A percentile compares a stretch with the other conserved stretches of the same genome.
Evolutionary conservation across 2,797 vertebrate species (phyloP).

Genomic region (Linurgus olivaceus): DNA sequence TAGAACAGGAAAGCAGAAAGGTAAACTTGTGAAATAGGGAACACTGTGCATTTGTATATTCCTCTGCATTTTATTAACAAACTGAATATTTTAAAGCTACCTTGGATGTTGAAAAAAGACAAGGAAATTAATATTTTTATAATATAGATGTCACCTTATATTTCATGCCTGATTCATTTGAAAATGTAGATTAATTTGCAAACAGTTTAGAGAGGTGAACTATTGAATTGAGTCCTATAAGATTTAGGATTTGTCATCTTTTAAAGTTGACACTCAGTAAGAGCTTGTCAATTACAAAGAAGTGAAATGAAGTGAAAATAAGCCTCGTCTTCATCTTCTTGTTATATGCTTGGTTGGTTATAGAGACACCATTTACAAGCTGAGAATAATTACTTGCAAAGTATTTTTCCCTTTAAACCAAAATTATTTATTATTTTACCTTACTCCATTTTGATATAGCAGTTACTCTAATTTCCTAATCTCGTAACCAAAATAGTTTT

Average conservation of each 20-base stretch:
- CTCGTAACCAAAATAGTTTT: background rate
- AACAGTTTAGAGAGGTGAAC: conserved; percentile 87
- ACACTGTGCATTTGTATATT: background rate
- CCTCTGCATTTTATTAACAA: conserved; percentile 55
- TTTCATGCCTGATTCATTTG: conserved; percentile 88
- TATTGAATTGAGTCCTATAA: conserved; percentile 87
- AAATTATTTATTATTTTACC: conserved; percentile 81
- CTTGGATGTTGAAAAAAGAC: conserved; percentile 72
- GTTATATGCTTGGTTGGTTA: conserved; percentile 91
- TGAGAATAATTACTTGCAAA: conserved; percentile 91
- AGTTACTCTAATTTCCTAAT: conserved; percentile 45
- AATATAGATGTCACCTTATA: conserved; percentile 90
- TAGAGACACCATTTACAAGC: conserved; percentile 91
- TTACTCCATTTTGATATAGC: background rate
- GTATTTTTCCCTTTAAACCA: conserved; percentile 84
- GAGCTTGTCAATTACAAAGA: conserved; percentile 97
- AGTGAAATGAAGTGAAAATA: conserved; percentile 95
- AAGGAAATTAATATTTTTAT: conserved; percentile 86
- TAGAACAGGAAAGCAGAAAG: conserved; percentile 3
- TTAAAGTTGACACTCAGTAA: conserved; percentile 91
- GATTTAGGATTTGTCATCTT: conserved; percentile 97
- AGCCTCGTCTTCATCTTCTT: conserved; percentile 97
- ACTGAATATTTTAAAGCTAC: conserved; percentile 64
- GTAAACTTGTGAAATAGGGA: background rate
- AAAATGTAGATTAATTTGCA: conserved; percentile 96